Base-by-base conservation (phyloP, 2,113 vertebrate genomes). In the Corvus cornix region DNA sequence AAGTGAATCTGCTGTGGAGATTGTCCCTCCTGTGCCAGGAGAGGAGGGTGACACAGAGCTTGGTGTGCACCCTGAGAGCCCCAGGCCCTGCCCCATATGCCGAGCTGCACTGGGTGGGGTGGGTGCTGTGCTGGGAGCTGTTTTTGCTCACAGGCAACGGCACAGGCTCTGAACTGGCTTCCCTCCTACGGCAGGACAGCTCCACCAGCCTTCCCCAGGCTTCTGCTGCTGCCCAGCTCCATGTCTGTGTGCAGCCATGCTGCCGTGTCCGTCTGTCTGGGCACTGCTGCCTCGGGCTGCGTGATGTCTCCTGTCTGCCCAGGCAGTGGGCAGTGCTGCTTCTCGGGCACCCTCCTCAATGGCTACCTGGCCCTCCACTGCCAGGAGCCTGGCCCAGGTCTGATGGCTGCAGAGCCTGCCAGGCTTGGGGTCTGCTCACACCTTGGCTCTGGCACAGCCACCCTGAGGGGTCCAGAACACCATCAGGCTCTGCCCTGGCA, bases 171-270 rank as follows among this genome's bases (percentile, higher is more conserved):
- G n/a, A 69, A 31, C 66, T 85, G 77, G 21, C 16, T 51, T 31
- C 2, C 2, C 6, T 46, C 19, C 58, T 1, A 1, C 2, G 0
- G 2, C 0, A 1, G 53, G 33, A 55, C 24, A 37, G 53, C 30
- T 48, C 41, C 31, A 24, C 20, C 62, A 41, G n/a, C 79, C 33
- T 72, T 53, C 20, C 39, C 30, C 10, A 39, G 23, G 48, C 28
- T 44, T 27, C 24, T n/a, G 21, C 48, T 63, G 46, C 49, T 19
- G 17, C 60, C 1, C 1, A 46, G 30, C 30, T 63, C 33, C 9
- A 3, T 0, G 0, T 26, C 48, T 4, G 0, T 33, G 53, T 48
- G 33, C 0, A 0, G 18, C 58, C 1, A 0, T 0, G 1, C 51
- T 31, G 44, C 66, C 0, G 0, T 13, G 56, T 41, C 59, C 6